A percentile compares a stretch with the other conserved stretches of the same genome.
Evolutionary conservation across 2,113 vertebrate genomes (phyloP).

Genomic region (Diphyllodes magnificus): DNA sequence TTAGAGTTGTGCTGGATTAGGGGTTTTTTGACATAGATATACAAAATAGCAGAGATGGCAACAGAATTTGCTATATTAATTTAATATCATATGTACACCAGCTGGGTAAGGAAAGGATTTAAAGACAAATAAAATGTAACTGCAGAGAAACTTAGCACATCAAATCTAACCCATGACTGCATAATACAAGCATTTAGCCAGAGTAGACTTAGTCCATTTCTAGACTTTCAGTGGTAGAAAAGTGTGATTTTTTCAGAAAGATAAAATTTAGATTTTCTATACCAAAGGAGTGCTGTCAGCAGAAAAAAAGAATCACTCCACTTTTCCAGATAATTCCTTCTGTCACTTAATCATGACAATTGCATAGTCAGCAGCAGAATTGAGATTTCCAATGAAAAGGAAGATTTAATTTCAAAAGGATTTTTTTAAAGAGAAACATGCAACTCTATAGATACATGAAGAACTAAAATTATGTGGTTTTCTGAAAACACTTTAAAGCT

Average conservation of each 20-base stretch:
- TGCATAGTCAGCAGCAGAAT: neutral
- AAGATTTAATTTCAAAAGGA: neutral
- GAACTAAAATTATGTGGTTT: neutral
- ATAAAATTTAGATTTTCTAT: neutral
- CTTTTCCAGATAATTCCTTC: neutral
- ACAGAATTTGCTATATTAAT: neutral
- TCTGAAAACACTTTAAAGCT: neutral
- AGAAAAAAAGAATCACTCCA: neutral
- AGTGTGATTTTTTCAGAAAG: neutral
- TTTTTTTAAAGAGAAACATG: neutral
- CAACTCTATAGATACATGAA: neutral
- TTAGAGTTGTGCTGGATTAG: neutral
- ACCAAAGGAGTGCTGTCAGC: neutral
- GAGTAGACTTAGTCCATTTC: neutral
- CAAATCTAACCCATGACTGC: neutral
- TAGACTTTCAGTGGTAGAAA: neutral
- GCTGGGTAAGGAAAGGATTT: neutral
- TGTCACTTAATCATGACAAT: neutral
- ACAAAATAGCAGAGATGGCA: neutral
- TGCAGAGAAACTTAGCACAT: neutral
- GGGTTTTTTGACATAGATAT: neutral
- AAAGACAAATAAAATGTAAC: neutral
- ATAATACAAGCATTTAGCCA: accelerated
- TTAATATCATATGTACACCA: neutral
- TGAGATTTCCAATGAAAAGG: neutral